These are phyloP conservation scores for Nemotelus pantherinus DNA, from an alignment of 2,888 invertebrate species.

Conservation along the genomic window DNA sequence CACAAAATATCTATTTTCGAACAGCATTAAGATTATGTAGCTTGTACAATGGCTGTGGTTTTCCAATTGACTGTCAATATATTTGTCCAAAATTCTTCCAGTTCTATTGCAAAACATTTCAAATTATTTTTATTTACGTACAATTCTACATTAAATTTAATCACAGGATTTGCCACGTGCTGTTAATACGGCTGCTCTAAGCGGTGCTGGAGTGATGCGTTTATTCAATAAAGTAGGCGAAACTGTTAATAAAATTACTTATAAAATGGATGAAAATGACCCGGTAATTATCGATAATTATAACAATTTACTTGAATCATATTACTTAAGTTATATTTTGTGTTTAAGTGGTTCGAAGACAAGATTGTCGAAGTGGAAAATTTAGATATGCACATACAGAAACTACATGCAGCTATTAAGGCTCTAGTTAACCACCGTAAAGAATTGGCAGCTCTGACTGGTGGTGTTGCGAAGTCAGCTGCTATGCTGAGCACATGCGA, in stretches of 20 bases:
- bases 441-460: conserved; percentile 82
- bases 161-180: conserved; percentile 87
- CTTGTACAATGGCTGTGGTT: no score
- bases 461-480: conserved; percentile 85
- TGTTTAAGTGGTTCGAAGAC: conserved; percentile 95
- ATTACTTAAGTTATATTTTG: neutral
- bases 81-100: neutral
- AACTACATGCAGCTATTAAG: conserved; percentile 87
- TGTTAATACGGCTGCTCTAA: conserved; percentile 93
- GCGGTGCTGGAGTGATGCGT: conserved; percentile 93
- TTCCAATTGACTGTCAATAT: neutral
- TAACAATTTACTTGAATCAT: neutral
- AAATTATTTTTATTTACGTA: no score
- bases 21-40: no score
- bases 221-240: conserved; percentile 96
- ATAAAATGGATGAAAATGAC: conserved; percentile 99
- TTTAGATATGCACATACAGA: conserved; percentile 87
- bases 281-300: conserved; percentile 73
- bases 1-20: neutral
- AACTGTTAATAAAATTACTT: conserved; percentile 97
- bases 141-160: neutral
- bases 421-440: conserved; percentile 85
- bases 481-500: conserved; percentile 93
- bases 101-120: neutral
- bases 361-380: conserved; percentile 91